Evolutionary conservation across 2,797 vertebrate genomes (phyloP), one percentile per base, ranked within the genome.

Genomic region (Ibycter americanus): DNA sequence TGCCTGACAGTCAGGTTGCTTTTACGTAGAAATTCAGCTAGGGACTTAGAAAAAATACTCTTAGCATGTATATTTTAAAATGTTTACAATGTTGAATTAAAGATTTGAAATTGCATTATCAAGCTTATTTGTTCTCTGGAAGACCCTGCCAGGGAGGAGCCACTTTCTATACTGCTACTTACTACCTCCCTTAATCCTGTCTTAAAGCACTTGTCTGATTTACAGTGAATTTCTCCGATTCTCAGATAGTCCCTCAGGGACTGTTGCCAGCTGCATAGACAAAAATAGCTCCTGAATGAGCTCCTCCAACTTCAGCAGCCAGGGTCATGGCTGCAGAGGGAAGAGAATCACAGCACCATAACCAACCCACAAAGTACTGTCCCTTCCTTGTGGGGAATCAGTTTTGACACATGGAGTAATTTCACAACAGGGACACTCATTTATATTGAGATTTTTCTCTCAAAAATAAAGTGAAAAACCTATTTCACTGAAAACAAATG

Each of bases 261-360:
- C 66, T 78, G 67, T 18, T 93, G 71, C 78, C 88, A 90, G 90
- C 47, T 90, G 83, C 71, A 78, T 12, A 74, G 67, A 84, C 55
- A 90, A 95, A 96, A 97, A 93, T 89, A 96, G 78, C 71, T 96
- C 29, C 71, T 15, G 4, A 85, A 87, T 22, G 19, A 90, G 94
- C 73, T 92, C 36, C 38, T 85, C 52, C 76, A 95, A 34, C 80
- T 89, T 52, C 91, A 79, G 65, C 76, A 82, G 65, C 34, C 68
- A 83, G 76, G 52, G 81, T 76, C 74, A 92, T 7, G 55, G 89
- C 22, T 23, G 55, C 32, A 5, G 55, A 90, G 34, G 42, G 40
- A 88, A 49, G 34, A 84, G 34, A 68, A 89, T 36, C 66, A 58
- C 54, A 46, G 34, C 3, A 1, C n/a, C 9, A 25, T 32, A 86